These are phyloP conservation scores for Takifugu flavidus DNA, from an alignment of 2,113 vertebrate genomes.

Conservation along the genomic window DNA sequence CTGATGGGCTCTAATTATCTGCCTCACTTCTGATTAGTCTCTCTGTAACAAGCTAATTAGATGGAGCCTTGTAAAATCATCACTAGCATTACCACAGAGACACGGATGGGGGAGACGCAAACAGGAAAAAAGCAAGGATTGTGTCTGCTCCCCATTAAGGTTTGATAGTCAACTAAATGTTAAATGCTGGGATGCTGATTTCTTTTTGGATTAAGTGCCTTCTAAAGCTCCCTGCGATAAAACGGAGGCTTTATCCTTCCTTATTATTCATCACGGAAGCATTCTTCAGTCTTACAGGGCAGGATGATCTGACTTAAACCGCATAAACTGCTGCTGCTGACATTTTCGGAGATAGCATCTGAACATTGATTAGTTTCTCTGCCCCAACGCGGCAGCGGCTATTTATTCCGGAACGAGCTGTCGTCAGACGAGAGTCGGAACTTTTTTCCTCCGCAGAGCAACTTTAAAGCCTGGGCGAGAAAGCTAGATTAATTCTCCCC, in stretches of 20 bases:
- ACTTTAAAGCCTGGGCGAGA: conserved; percentile 65
- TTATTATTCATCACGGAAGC: conserved; percentile 61
- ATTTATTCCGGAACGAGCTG: conserved; percentile 65
- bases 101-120: conserved; percentile 58
- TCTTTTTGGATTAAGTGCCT: conserved; percentile 62
- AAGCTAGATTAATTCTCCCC: conserved; percentile 69
- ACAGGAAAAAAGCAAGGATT: conserved; percentile 55
- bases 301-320: conserved; percentile 60
- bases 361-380: conserved; percentile 69
- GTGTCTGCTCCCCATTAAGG: conserved; percentile 48
- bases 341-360: conserved; percentile 66
- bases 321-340: conserved; percentile 61
- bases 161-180: conserved; percentile 63
- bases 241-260: conserved; percentile 48
- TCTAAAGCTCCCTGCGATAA: conserved; percentile 44
- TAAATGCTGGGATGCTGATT: conserved; percentile 62
- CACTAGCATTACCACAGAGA: conserved; percentile 66
- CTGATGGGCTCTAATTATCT: conserved; percentile 73
- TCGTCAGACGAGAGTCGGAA: conserved; percentile 54
- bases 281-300: conserved; percentile 53
- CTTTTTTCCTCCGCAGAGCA: conserved; percentile 52
- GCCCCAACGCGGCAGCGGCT: conserved; percentile 48
- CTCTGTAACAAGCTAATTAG: conserved; percentile 74
- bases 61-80: conserved; percentile 74
- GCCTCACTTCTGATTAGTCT: conserved; percentile 72